Evolutionary conservation across 2,888 invertebrate genomes (phyloP).

Genomic region (Dolomedes plantarius): DNA sequence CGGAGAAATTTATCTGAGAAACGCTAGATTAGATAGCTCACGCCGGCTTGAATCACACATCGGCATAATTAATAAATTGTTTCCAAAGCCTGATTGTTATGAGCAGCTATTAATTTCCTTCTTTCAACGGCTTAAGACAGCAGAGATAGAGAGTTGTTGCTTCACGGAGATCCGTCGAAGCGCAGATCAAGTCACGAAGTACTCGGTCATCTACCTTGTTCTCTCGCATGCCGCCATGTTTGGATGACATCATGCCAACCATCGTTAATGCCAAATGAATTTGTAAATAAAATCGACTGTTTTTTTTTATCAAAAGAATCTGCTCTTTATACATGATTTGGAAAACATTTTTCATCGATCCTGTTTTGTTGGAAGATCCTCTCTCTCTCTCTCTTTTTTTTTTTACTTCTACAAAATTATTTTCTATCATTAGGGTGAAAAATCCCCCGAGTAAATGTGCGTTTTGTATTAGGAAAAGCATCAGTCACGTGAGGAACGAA

Average conservation of each 20-base stretch:
- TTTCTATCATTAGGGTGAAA: too few relatives aligned
- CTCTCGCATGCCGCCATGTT: background rate
- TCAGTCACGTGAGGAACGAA: too few relatives aligned
- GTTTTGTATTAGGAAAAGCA: too few relatives aligned
- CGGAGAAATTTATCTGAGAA: background rate
- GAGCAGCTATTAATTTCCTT: background rate
- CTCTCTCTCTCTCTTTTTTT: too few relatives aligned
- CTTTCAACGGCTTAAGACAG: background rate
- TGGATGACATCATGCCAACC: background rate
- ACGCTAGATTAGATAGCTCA: background rate
- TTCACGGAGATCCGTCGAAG: background rate
- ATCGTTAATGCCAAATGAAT: background rate
- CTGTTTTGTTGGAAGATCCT: too few relatives aligned
- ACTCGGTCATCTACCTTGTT: conserved; percentile 32
- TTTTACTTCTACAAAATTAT: too few relatives aligned
- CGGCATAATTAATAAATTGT: background rate
- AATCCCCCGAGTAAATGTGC: too few relatives aligned
- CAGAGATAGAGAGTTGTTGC: background rate
- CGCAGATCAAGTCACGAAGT: conserved; percentile 23
- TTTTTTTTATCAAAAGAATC: too few relatives aligned
- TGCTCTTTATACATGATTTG: too few relatives aligned
- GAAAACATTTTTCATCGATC: too few relatives aligned
- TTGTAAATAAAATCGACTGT: too few relatives aligned
- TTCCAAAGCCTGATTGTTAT: background rate
- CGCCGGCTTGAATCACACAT: too few relatives aligned